Evolutionary conservation across 2,888 invertebrate genomes (phyloP), one percentile per base, ranked within the genome.

Genomic region (Ectobius pallidus): DNA sequence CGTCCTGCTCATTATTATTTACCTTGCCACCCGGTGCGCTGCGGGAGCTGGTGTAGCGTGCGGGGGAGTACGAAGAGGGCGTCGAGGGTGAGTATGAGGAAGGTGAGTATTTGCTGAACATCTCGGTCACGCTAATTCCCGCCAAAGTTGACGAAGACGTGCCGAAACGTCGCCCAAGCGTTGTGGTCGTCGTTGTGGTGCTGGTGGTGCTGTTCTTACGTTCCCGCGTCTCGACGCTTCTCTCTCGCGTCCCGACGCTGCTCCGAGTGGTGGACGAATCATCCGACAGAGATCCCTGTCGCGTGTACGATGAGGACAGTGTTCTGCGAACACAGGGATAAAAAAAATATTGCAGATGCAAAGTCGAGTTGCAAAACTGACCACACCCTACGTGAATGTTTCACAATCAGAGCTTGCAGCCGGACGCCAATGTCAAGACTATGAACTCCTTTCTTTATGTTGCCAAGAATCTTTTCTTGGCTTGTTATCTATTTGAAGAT

Each of bases 51-150:
- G 27, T 7, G 11, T 34, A 34, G 34, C 34, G 34, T 7, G 34
- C 34, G 84, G 78, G 75, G 92, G 92, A 79, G 82, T 93, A 92
- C 80, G 90, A 89, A 49, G 90, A 87, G 65, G 92, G 91, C 46
- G 92, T 0, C 86, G 85, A 49, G 84, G 78, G 75, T 92, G 92
- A 79, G 82, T 93, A 92, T 80, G 90, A 89, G 49, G 90, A 87
- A 65, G 92, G 91, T 46, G 92, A 92, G 80, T 93, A 93, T 82
- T 91, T 92, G 79, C 89, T 90, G 80, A 90, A 89, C 75, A 92
- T 83, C 76, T 92, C 92, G 39, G 91, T 46, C 46, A 46, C 67
- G n/a, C 16, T n/a, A 16, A 58, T 58, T 27, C 58, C 58, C 30
- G 58, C 25, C 27, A 58, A 18, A 2, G 58, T 58, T 16, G 30